Evolutionary conservation across 2,888 invertebrate genomes (phyloP).

Genomic region (Drosophila testacea): DNA sequence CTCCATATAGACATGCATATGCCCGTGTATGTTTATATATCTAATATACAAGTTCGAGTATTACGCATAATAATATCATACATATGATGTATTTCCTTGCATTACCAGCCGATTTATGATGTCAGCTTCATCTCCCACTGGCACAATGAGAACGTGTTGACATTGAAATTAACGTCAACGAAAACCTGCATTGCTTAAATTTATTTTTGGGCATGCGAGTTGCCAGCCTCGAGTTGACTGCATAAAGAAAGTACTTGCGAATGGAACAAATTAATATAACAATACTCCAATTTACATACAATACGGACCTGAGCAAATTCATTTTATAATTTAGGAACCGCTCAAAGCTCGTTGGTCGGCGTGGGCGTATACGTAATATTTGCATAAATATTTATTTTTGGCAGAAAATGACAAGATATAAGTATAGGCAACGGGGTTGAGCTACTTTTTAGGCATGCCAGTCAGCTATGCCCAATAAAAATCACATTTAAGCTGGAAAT

Average conservation of each 20-base stretch:
- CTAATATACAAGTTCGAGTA: neutral
- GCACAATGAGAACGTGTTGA: constrained; percentile 44
- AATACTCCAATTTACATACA: neutral
- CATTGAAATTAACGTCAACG: constrained; percentile 55
- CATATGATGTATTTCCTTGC: constrained; percentile 25
- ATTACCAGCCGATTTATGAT: constrained; percentile 50
- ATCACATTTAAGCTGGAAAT: constrained; percentile 46
- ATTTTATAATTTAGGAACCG: neutral
- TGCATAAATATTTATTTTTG: constrained; percentile 22
- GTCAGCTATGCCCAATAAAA: constrained; percentile 54
- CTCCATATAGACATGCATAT: constrained; percentile 7
- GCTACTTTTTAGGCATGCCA: constrained; percentile 53
- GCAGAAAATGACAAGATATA: neutral
- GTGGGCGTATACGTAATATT: constrained; percentile 51
- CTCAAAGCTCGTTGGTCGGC: constrained; percentile 8
- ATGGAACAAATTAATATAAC: neutral
- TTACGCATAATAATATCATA: constrained; percentile 3
- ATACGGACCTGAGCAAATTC: neutral
- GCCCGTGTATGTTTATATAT: neutral
- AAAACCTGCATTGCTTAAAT: constrained; percentile 25
- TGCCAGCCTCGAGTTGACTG: neutral
- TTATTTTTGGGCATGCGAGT: constrained; percentile 36
- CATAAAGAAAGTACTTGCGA: constrained; percentile 19
- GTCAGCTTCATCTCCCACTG: constrained; percentile 58
- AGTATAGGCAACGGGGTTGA: constrained; percentile 9